phyloP scores from a whole-genome alignment of 2,797 vertebrate genomes.

The Liasis olivaceus region DNA sequence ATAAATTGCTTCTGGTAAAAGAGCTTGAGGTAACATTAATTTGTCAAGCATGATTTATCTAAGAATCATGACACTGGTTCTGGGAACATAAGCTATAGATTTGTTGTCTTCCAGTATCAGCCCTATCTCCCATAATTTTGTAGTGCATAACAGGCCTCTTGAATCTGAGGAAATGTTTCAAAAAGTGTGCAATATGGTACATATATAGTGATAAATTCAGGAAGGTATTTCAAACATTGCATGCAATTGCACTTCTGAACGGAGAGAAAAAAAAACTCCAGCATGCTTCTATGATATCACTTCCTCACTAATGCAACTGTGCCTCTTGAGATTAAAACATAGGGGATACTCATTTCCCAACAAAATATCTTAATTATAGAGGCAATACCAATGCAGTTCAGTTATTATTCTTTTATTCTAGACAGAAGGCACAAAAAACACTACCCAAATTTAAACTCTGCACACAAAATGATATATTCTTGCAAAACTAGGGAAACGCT shows the following conservation, averaged over 20 bases:
- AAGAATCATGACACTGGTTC: neutral
- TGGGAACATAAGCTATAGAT: neutral
- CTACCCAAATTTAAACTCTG: neutral
- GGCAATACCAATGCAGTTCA: neutral
- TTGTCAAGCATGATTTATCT: neutral
- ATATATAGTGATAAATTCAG: neutral
- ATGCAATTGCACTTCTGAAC: neutral
- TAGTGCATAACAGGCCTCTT: neutral
- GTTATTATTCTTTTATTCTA: slow-evolving; percentile 1
- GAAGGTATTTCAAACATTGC: neutral
- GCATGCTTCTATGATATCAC: neutral
- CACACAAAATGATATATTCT: neutral
- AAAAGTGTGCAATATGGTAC: neutral
- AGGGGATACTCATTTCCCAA: neutral
- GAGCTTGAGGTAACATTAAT: neutral
- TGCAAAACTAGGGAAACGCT: neutral
- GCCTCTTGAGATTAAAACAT: neutral
- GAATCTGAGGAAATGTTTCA: neutral
- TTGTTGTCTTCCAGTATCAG: neutral
- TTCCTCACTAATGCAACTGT: neutral
- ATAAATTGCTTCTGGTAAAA: neutral
- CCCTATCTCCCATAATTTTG: neutral
- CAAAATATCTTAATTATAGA: neutral
- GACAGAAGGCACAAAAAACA: slow-evolving; percentile 3
- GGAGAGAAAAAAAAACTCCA: neutral